A percentile compares a stretch with the other conserved stretches of the same genome.
phyloP scores from a whole-genome alignment of 2,113 vertebrate genomes.

The Leptocoma aspasia region DNA sequence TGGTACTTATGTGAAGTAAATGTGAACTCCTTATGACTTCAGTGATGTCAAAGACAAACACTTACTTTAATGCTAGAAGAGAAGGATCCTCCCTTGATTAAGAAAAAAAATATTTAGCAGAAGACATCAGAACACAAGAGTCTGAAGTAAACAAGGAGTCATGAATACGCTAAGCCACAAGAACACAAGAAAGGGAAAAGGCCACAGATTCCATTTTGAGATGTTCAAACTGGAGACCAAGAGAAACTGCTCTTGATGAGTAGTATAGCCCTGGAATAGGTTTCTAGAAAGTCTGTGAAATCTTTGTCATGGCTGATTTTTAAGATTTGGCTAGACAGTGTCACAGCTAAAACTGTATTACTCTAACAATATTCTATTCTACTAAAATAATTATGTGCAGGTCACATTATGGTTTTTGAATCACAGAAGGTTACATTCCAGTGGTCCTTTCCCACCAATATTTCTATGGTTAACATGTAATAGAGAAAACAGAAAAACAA shows the following conservation, averaged over 20 bases:
- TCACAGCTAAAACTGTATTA: not conserved
- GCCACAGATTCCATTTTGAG: not conserved
- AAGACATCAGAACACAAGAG: not conserved
- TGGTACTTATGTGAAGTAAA: not conserved
- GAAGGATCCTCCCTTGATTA: not conserved
- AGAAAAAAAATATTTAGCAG: not conserved
- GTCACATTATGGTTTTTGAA: not conserved
- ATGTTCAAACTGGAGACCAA: not conserved
- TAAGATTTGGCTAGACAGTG: not conserved
- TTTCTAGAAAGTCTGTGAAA: not conserved
- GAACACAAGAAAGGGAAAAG: not conserved
- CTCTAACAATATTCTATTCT: not conserved
- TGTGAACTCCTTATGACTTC: not conserved
- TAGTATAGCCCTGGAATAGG: not conserved
- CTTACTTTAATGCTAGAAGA: not conserved
- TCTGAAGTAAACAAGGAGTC: not conserved
- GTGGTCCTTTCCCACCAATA: not conserved
- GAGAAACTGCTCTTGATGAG: not conserved
- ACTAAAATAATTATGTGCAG: not conserved
- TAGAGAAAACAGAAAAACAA: not conserved
- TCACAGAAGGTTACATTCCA: not conserved
- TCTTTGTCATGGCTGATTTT: not conserved
- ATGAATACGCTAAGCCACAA: rapidly evolving
- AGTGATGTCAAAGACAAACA: not conserved
- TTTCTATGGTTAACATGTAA: not conserved